Evolutionary conservation across 2,113 vertebrate species (phyloP), one percentile per base, ranked within the genome.

Genomic region (Cynocephalus volans): DNA sequence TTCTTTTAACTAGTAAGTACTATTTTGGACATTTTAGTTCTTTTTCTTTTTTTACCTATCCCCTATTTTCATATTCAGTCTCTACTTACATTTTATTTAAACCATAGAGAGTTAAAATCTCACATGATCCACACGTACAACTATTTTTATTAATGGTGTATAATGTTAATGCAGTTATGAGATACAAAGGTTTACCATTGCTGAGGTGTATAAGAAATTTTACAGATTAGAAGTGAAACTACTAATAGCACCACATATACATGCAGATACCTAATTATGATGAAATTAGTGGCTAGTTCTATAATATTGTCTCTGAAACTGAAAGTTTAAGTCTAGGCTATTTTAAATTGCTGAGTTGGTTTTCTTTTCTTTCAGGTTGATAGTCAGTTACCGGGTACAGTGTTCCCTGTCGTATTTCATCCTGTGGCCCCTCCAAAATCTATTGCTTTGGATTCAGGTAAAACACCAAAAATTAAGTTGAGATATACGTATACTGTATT

Each of bases 361-460:
- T 72, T 91, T 82, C 21, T 64, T 45, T 94, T 70, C 81, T 96
- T 95, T 58, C 87, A 99, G 99, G 99, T 99, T 93, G 99, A 99
- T 98, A 99, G 99, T 98, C 99, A 99, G 41, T 98, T 99, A 72
- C 99, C 99, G 21, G 99, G 99, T 50, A 99, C 99, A 0, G 99
- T 99, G 98, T 99, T 99, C 93, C 99, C 99, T 94, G 99, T 99
- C 62, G 99, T 99, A 1, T 99, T 99, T 98, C 99, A 99, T 91
- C 99, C 99, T 4, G 99, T 99, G n/a, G 98, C 99, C 62, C 99
- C 99, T 98, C 99, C 99, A 17, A 99, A 99, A 96, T 99, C 99
- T 0, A 99, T 99, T 95, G 99, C 99, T 97, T 98, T 99, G 97
- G 99, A 99, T 98, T 99, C 99, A 98, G 99, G 99, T 99, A 99